A percentile compares a stretch with the other conserved stretches of the same genome.
Evolutionary conservation across 2,888 invertebrate genomes (phyloP).

Genomic region (Caenorhabditis afra): DNA sequence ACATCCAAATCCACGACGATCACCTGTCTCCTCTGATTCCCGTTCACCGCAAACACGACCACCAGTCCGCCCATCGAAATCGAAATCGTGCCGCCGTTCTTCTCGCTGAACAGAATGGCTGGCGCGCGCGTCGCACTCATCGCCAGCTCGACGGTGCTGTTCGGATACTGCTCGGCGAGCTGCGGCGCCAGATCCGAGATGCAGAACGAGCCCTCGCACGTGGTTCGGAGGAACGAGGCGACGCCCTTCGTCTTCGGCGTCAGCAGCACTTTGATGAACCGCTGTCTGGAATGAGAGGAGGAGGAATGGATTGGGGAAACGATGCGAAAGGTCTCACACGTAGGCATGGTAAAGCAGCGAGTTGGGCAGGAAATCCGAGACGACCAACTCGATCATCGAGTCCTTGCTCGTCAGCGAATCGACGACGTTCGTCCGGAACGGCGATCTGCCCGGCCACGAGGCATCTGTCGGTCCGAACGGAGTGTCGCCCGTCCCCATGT

Average conservation of each 20-base stretch:
- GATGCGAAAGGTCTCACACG: slow-evolving; percentile 58
- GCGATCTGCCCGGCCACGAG: slow-evolving; percentile 59
- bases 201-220: slow-evolving; percentile 68
- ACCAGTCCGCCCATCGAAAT: slow-evolving; percentile 65
- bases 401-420: slow-evolving; percentile 53
- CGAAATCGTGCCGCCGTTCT: slow-evolving; percentile 69
- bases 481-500: slow-evolving; percentile 61
- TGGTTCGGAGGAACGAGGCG: slow-evolving; percentile 66
- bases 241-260: slow-evolving; percentile 65
- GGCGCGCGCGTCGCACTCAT: slow-evolving; percentile 72
- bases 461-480: slow-evolving; percentile 66
- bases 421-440: slow-evolving; percentile 45
- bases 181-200: slow-evolving; percentile 68
- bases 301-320: no score
- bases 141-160: slow-evolving; percentile 66
- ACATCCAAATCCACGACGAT: slow-evolving; percentile 72
- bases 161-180: slow-evolving; percentile 68
- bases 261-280: slow-evolving; percentile 63
- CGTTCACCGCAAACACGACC: slow-evolving; percentile 66
- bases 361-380: slow-evolving; percentile 77
- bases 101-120: slow-evolving; percentile 70
- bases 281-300: slow-evolving; percentile 59
- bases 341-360: slow-evolving; percentile 79
- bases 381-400: slow-evolving; percentile 75
- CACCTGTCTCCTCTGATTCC: slow-evolving; percentile 63